Evolutionary conservation across 2,888 invertebrate genomes (phyloP), one percentile per base, ranked within the genome.

Genomic region (Chrysomela aeneicollis): DNA sequence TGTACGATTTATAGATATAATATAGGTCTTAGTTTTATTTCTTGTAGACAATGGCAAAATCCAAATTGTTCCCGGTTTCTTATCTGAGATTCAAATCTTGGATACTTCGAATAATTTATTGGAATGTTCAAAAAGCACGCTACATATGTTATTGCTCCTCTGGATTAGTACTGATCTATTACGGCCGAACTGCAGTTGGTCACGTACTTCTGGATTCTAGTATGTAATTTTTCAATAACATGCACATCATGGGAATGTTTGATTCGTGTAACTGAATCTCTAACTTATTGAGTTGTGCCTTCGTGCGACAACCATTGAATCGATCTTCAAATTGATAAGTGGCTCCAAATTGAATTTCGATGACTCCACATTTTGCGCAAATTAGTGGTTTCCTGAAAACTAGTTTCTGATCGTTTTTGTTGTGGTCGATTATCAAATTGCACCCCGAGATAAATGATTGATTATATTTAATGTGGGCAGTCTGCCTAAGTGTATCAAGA

Each of bases 111-210:
- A 73, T 72, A 72, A 67, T 73, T 72, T 73, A 72, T 74, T 72
- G 64, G 69, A 73, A 75, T 73, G 73, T 71, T 71, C 70, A 62
- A 68, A 72, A 68, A 71, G 69, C 74, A 74, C 74, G 75, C 73
- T 71, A 74, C n/a, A n/a, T 51, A 60, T 68, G 60, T 63, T 26
- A 62, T 66, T 42, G 15, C 42, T 42, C 42, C n/a, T 42, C 42
- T 42, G 9, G 6, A 35, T 35, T 35, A 35, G 10, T 9, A 35
- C 32, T 35, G 15, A 42, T 42, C n/a, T 42, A 42, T 42, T 15
- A 42, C 15, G 15, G n/a, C 3, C 42, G n/a, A 42, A 42, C 15
- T 42, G 42, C 1, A 15, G 42, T 15, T 42, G 15, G 42, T 42
- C 42, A 42, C 42, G 42, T 26, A 26, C 6, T 26, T 6, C 26